Percentiles rank a stretch among this genome's conserved stretches.
Conservation (phyloP, 1,140 invertebrate species). For the Bombus breviceps region DNA sequence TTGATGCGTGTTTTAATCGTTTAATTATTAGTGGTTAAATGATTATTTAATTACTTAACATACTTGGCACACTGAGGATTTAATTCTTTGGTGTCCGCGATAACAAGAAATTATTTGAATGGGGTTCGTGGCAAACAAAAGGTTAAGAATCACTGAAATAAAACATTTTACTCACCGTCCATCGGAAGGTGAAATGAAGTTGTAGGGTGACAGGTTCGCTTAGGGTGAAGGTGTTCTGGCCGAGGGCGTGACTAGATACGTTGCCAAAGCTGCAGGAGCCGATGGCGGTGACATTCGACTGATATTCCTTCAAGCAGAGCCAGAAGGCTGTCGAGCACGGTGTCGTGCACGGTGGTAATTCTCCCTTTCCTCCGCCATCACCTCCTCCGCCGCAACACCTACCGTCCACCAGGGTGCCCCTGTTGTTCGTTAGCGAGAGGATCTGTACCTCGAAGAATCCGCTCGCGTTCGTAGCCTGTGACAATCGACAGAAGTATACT, state of each 20-base stretch:
- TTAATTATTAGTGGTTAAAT: too few relatives aligned
- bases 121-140: background rate
- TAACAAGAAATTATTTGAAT: too few relatives aligned
- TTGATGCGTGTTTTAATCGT: too few relatives aligned
- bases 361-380: constrained; percentile 74
- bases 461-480: constrained; percentile 88
- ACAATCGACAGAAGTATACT: constrained; percentile 6
- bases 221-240: constrained; percentile 93
- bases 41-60: too few relatives aligned
- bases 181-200: constrained; percentile 93
- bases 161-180: constrained; percentile 89
- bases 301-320: constrained; percentile 96
- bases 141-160: background rate
- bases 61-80: too few relatives aligned
- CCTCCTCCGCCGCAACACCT: constrained; percentile 90
- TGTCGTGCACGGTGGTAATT: constrained; percentile 81
- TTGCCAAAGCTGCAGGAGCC: constrained; percentile 95
- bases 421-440: constrained; percentile 93
- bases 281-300: constrained; percentile 90
- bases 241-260: constrained; percentile 91
- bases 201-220: constrained; percentile 91
- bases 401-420: constrained; percentile 90
- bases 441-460: constrained; percentile 96
- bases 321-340: constrained; percentile 93
- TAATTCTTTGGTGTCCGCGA: too few relatives aligned